phyloP scores from a whole-genome alignment of 2,113 vertebrate genomes.

The Lycocorax pyrrhopterus region DNA sequence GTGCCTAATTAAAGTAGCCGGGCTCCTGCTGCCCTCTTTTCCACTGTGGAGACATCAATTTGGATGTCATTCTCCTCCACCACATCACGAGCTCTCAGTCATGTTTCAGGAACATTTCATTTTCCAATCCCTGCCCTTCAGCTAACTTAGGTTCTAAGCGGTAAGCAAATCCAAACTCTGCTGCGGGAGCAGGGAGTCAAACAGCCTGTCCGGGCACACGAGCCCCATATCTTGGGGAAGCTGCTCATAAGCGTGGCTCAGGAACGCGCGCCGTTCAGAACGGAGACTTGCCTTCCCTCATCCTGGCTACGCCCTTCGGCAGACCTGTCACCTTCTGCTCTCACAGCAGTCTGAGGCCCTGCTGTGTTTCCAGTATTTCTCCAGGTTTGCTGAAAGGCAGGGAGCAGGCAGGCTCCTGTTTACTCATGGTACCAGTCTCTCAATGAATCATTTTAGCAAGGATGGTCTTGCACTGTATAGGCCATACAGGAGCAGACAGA shows the following conservation, averaged over 20 bases:
- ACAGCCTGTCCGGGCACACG: not conserved
- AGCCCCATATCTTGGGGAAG: not conserved
- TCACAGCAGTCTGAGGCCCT: not conserved
- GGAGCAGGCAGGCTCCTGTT: not conserved
- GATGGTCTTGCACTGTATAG: not conserved
- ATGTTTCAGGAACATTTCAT: not conserved
- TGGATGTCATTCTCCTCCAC: conserved; percentile 7
- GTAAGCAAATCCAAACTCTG: not conserved
- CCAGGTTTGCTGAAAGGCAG: not conserved
- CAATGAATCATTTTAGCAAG: not conserved
- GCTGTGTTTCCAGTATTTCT: not conserved
- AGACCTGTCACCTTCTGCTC: not conserved
- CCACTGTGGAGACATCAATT: conserved; percentile 5
- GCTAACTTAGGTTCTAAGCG: not conserved
- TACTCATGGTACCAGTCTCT: rapidly evolving
- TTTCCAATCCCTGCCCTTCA: conserved; percentile 4
- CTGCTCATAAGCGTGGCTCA: rapidly evolving
- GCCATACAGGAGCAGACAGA: not conserved
- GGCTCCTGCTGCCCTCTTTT: conserved; percentile 22
- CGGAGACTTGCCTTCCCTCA: not conserved
- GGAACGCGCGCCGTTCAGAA: not conserved
- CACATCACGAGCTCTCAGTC: not conserved
- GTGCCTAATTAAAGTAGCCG: conserved; percentile 44
- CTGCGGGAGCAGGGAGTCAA: not conserved
- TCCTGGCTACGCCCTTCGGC: rapidly evolving